Base-by-base conservation (phyloP, 2,888 invertebrate genomes). In the Spialia ferax region DNA sequence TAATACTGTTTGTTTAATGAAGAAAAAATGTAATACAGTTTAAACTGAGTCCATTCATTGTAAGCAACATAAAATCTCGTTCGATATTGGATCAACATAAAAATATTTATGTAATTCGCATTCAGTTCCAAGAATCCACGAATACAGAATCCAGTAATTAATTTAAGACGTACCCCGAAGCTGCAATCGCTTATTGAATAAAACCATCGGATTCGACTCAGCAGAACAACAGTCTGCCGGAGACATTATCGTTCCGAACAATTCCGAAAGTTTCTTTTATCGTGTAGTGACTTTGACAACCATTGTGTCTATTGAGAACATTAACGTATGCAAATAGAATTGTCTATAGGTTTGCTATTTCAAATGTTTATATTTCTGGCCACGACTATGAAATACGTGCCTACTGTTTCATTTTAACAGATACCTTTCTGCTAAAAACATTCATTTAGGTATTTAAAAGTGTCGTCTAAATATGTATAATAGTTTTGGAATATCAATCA, bases 101-200 rank as follows among this genome's bases (percentile, higher is more conserved):
- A 48, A 61, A 61, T 22, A 61, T 32, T 61, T 32, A 29, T 11
- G 50, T 15, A 48, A n/a, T n/a, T n/a, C n/a, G n/a, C 23, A 35
- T 45, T 45, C 38, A 38, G 45, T 32, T 42, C 29, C n/a, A n/a
- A n/a, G 42, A 54, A 42, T 60, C 18, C 45, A 50, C 42, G 29
- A 52, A 60, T 48, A 42, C 2, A n/a, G n/a, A 56, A 64, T 65
- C 64, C 65, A 38, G 50, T 66, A 66, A 66, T 66, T 60, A 52
- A 22, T 42, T 54, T 60, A 66, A 60, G 60, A 54, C 29, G 54
- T 54, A 22, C 60, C 54, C 60, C 45, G 66, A 66, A 66, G 66
- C 60, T 66, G 62, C 62, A 62, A 54, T 54, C 54, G 60, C 59
- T 66, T 66, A 66, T 66, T 66, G 66, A 66, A 66, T 66, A 66